phyloP scores from a whole-genome alignment of 2,888 invertebrate species.

The Leptothorax acervorum region DNA sequence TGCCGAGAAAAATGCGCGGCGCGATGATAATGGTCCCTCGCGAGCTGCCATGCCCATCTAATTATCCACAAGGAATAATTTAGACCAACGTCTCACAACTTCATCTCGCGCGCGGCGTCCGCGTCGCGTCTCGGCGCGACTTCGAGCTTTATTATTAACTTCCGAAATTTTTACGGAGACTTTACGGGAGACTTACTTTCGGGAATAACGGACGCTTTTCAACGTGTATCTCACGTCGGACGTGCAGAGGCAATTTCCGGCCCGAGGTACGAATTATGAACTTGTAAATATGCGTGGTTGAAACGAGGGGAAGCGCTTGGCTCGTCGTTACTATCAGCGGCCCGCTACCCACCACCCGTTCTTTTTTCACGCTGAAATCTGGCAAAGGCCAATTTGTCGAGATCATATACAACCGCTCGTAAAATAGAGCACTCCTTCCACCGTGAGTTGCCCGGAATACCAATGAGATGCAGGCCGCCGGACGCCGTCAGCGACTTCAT shows the following conservation, averaged over 20 bases:
- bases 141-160: conserved; percentile 25
- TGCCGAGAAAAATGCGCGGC: conserved; percentile 35
- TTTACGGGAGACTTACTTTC: conserved; percentile 8
- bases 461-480: conserved; percentile 74
- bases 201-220: background rate
- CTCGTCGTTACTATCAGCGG: conserved; percentile 15
- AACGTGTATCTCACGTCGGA: background rate
- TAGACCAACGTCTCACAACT: conserved; percentile 29
- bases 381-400: conserved; percentile 80
- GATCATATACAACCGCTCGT: conserved; percentile 81
- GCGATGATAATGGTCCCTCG: conserved; percentile 44
- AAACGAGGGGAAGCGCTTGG: background rate
- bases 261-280: conserved; percentile 40
- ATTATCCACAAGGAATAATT: conserved; percentile 44
- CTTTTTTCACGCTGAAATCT: conserved; percentile 66
- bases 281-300: conserved; percentile 48
- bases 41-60: conserved; percentile 16
- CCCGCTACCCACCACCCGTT: background rate
- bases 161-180: conserved; percentile 29
- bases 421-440: conserved; percentile 79
- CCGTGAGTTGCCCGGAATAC: conserved; percentile 75
- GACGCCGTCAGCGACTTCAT: conserved; percentile 74
- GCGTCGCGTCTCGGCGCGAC: background rate
- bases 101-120: conserved; percentile 13
- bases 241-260: conserved; percentile 32